A percentile compares a stretch with the other conserved stretches of the same genome.
phyloP scores from a whole-genome alignment of 1,140 invertebrate genomes.

The Lysiphlebus fabarum region DNA sequence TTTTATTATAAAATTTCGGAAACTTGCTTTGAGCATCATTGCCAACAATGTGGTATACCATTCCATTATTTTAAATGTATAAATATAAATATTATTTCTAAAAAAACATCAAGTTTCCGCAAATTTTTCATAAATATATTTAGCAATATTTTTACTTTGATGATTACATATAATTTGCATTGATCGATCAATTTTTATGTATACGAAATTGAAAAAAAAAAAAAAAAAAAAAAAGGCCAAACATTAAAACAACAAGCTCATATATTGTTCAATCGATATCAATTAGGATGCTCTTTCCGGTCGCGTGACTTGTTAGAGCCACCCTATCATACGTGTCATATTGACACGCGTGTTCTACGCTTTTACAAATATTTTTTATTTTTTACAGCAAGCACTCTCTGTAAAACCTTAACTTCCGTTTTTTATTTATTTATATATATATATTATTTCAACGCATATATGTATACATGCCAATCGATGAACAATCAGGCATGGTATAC shows the following conservation, averaged over 20 bases:
- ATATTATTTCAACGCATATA: not conserved
- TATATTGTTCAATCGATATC: constrained; percentile 45
- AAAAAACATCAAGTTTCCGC: too few species aligned
- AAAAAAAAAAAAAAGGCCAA: too few species aligned
- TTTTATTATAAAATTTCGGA: not conserved
- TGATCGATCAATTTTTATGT: too few species aligned
- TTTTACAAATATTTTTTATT: not conserved
- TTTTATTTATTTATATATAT: too few species aligned
- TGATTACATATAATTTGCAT: too few species aligned
- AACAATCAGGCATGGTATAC: too few species aligned
- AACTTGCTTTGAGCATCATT: not conserved
- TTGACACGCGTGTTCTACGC: constrained; percentile 1
- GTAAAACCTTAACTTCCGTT: constrained; percentile 19
- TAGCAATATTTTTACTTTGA: too few species aligned
- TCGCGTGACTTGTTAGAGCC: constrained; percentile 43
- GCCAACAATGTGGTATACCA: too few species aligned
- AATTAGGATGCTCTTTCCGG: constrained; percentile 56
- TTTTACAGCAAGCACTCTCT: not conserved
- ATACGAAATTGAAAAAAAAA: too few species aligned
- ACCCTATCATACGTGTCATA: constrained; percentile 3
- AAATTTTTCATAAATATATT: too few species aligned
- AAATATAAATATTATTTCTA: too few species aligned
- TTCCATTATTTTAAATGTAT: too few species aligned
- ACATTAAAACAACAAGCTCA: not conserved
- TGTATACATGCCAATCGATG: not conserved